Base-by-base conservation (phyloP, 2,888 invertebrate genomes). In the Dioctria linearis region DNA sequence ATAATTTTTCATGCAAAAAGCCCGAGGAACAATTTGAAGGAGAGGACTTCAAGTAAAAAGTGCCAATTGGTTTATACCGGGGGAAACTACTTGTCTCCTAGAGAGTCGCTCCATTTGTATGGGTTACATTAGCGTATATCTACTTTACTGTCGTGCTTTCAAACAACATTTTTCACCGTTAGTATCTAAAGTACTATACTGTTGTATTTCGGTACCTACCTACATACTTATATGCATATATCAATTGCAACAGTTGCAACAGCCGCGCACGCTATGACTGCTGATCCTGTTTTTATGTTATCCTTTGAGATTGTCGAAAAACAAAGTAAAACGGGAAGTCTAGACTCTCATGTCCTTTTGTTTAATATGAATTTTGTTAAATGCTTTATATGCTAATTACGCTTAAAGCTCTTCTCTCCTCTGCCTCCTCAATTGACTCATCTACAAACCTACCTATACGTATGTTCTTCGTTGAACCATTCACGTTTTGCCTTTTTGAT, bases 321-420 rank as follows among this genome's bases (percentile, higher is more conserved):
- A 71, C 71, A 71, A 71, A 71, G 71, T 5, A 4, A 39, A 46
- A 25, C 25, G 51, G 71, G 69, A 46, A 49, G 51, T 25, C 40
- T 39, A 8, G n/a, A 51, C 71, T 46, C 71, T 71, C 71, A 37
- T 71, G 4, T 49, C 51, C 11, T 54, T 71, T 71, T 71, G 71
- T 51, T 51, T 25, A 37, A 9, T 54, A 49, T 51, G 54, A 71
- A 71, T 71, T 71, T 71, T 39, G 71, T 54, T 71, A 71, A 71
- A 54, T 51, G 51, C 71, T 67, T 71, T 51, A 71, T 71, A 54
- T 71, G 54, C 54, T 71, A 71, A 71, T 71, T 71, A 71, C 71
- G 54, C 39, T 71, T 51, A 9, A 46, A 46, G 2, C 46, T 6
- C 46, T 46, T 8, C 46, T 25, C 2, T 25, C 25, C 25, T 25